Evolutionary conservation across 1,140 invertebrate species (phyloP).

Genomic region (Papilio glaucus): DNA sequence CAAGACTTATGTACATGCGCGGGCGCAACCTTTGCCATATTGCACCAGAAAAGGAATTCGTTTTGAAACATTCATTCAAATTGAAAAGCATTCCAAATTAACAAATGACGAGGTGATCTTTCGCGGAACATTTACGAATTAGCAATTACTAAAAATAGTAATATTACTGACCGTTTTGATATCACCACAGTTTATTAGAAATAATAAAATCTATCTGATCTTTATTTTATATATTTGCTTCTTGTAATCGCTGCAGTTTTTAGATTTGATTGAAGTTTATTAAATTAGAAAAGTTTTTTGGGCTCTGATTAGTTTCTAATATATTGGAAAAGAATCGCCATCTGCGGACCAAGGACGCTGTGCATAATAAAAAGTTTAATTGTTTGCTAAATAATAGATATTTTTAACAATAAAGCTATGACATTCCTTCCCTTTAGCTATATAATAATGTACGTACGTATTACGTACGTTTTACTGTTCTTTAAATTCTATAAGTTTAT

Average conservation of each 20-base stretch:
- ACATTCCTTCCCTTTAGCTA: no score
- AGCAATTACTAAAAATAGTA: background rate
- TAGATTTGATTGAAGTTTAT: background rate
- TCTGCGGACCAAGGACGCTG: no score
- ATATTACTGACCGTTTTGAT: background rate
- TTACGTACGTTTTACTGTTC: no score
- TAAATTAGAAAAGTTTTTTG: background rate
- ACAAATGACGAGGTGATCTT: slow-evolving; percentile 23
- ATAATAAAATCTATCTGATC: background rate
- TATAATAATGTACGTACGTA: no score
- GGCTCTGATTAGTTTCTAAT: background rate
- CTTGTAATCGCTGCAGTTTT: background rate
- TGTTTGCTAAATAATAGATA: no score
- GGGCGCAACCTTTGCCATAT: slow-evolving; percentile 33
- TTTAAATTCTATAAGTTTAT: no score
- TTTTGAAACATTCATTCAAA: slow-evolving; percentile 30
- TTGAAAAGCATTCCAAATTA: slow-evolving; percentile 35
- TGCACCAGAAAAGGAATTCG: slow-evolving; percentile 36
- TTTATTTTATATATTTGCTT: background rate
- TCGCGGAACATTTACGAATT: background rate
- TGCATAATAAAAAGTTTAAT: no score
- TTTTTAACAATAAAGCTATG: no score
- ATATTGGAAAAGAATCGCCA: background rate
- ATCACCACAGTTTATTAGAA: background rate
- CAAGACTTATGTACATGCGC: background rate